These are phyloP conservation scores for Eriocheir sinensis DNA, from an alignment of 1,140 invertebrate species.

Conservation along the genomic window DNA sequence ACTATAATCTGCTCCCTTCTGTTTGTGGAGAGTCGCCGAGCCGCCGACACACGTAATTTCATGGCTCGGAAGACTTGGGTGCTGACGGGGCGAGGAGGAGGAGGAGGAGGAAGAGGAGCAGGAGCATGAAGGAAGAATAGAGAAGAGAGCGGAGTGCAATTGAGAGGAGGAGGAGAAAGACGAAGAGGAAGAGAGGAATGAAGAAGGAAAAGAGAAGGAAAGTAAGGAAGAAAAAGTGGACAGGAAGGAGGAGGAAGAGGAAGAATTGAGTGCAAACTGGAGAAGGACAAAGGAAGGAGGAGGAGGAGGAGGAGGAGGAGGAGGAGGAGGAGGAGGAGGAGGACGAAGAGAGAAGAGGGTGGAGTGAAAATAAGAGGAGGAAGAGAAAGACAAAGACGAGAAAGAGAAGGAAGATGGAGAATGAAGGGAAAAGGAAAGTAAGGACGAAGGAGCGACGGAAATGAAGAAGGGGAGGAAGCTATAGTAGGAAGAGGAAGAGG, in stretches of 20 bases:
- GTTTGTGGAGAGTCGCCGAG: background rate
- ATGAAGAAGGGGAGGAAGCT: too few relatives aligned
- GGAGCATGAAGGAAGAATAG: background rate
- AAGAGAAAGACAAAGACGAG: background rate
- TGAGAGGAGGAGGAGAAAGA: conserved; percentile 13
- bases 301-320: background rate
- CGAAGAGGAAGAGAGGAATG: background rate
- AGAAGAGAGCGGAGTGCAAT: background rate
- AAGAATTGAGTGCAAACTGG: background rate
- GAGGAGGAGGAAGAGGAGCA: background rate
- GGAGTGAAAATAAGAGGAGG: too few relatives aligned
- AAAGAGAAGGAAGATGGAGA: background rate
- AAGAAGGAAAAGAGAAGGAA: background rate
- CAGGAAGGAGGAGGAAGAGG: background rate
- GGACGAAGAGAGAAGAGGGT: too few relatives aligned
- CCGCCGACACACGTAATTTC: conserved; percentile 20
- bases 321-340: background rate
- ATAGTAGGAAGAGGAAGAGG: background rate
- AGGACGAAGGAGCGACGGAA: background rate
- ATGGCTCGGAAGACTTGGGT: conserved; percentile 19
- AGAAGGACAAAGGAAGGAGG: background rate
- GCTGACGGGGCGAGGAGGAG: background rate
- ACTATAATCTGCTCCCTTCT: conserved; percentile 15
- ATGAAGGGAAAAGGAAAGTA: background rate
- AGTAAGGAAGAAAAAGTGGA: background rate